Percentiles rank a stretch among this genome's conserved stretches.
These are phyloP conservation scores for Orthosia incerta DNA, from an alignment of 2,888 invertebrate species.

Conservation along the genomic window DNA sequence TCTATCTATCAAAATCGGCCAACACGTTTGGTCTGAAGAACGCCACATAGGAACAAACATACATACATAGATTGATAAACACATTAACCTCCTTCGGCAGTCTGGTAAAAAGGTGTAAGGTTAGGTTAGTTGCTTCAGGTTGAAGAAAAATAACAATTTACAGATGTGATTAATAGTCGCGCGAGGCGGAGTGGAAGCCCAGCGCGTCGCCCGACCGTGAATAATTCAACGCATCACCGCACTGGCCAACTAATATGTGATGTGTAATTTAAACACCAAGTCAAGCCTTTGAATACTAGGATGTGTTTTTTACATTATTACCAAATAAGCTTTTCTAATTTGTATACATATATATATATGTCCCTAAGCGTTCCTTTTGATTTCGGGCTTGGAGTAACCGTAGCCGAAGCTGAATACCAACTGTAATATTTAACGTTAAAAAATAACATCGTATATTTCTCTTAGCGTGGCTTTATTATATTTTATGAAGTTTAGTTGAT, in stretches of 20 bases:
- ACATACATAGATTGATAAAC: too few species aligned
- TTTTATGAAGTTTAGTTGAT: neutral
- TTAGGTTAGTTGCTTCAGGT: constrained; percentile 41
- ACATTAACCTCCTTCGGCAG: too few species aligned
- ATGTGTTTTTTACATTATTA: constrained; percentile 11
- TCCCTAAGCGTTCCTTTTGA: neutral
- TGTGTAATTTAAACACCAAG: constrained; percentile 73
- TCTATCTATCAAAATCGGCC: too few species aligned
- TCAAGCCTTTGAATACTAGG: constrained; percentile 33
- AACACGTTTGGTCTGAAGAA: too few species aligned
- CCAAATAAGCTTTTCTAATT: constrained; percentile 16
- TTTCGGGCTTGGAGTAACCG: neutral
- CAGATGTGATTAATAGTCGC: constrained; percentile 78
- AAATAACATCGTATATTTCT: too few species aligned
- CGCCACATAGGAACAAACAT: too few species aligned
- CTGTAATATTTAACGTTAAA: too few species aligned
- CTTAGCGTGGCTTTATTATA: neutral
- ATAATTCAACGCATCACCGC: constrained; percentile 79
- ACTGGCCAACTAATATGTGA: constrained; percentile 76
- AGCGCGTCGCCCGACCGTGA: constrained; percentile 70
- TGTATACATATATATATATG: neutral
- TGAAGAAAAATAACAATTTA: constrained; percentile 67
- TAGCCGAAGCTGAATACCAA: too few species aligned
- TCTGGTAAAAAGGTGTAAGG: too few species aligned
- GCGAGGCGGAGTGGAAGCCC: constrained; percentile 70